Conservation (phyloP, 2,888 invertebrate species). For the Drosophila infuscata region DNA sequence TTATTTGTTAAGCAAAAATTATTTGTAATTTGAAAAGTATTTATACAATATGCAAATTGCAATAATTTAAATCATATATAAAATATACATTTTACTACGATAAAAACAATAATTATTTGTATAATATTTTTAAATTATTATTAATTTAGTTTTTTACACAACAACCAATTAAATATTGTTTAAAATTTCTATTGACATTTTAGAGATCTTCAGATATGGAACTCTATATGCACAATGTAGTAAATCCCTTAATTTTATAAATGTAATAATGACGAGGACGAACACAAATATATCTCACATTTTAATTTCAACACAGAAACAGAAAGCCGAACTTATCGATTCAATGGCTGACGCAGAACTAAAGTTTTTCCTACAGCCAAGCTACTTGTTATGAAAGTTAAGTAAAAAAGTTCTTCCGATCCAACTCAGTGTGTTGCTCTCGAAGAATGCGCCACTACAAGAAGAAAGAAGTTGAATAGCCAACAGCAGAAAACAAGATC, state of each 20-base stretch:
- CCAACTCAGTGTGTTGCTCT: constrained; percentile 35
- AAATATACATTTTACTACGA: background rate
- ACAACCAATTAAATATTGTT: background rate
- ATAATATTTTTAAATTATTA: background rate
- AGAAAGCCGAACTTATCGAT: constrained; percentile 65
- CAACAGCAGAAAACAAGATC: constrained; percentile 28
- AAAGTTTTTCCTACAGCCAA: constrained; percentile 62
- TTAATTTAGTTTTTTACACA: background rate
- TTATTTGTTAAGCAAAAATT: constrained; percentile 6
- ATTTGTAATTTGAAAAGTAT: constrained; percentile 2
- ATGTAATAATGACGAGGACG: constrained; percentile 1
- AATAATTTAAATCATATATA: background rate
- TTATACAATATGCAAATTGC: background rate
- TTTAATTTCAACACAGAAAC: constrained; percentile 13
- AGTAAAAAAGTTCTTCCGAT: constrained; percentile 73
- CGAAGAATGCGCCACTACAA: constrained; percentile 11
- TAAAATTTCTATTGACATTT: background rate
- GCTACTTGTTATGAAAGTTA: constrained; percentile 77
- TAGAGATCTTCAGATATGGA: background rate
- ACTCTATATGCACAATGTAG: background rate
- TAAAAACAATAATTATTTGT: background rate
- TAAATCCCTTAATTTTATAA: constrained; percentile 7
- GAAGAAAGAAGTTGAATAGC: constrained; percentile 42
- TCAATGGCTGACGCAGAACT: constrained; percentile 73
- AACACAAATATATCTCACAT: constrained; percentile 48